Base-by-base conservation (phyloP, 2,888 invertebrate species). In the Pheosia gnoma region DNA sequence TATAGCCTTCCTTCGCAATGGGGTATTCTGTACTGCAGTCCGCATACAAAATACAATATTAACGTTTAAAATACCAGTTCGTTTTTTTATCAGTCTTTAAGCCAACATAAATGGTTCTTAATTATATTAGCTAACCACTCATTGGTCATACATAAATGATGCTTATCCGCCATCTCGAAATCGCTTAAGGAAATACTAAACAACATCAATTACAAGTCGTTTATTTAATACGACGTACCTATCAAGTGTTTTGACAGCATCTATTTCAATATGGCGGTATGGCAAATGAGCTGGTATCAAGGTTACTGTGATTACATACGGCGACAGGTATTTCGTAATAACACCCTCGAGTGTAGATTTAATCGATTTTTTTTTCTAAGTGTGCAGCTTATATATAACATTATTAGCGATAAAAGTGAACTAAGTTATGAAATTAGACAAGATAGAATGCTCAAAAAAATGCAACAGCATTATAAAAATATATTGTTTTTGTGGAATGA, bases 271-370 rank as follows among this genome's bases (percentile, higher is more conserved):
- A 72, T 73, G 66, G 75, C 75, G 72, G 58, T 59, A 67, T 68
- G 65, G 75, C 75, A 72, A 77, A 73, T 75, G 70, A 68, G 66
- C 66, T 67, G 67, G 66, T 75, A 65, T 68, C 79, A 81, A 80
- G 79, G 81, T 68, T 72, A 60, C 52, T 57, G 51, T 62, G 68
- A 68, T 68, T 70, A 65, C 64, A 62, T 62, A 36, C 59, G 49
- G 57, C 10, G 37, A 41, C 41, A 62, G 66, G 54, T 47, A 68
- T 64, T 59, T 60, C 49, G 58, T 65, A 61, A 63, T 59, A 57
- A 55, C 52, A 51, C 56, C 52, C 60, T 58, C 37, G 41, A 60
- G 59, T 63, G 60, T 51, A 39, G 13, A 53, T 63, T 52, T 5
- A 43, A 38, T 58, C n/a, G 25, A 57, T n/a, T 59, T 60, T 58